Base-by-base conservation (phyloP, 2,888 invertebrate species). In the Chromoteleia sp. region DNA sequence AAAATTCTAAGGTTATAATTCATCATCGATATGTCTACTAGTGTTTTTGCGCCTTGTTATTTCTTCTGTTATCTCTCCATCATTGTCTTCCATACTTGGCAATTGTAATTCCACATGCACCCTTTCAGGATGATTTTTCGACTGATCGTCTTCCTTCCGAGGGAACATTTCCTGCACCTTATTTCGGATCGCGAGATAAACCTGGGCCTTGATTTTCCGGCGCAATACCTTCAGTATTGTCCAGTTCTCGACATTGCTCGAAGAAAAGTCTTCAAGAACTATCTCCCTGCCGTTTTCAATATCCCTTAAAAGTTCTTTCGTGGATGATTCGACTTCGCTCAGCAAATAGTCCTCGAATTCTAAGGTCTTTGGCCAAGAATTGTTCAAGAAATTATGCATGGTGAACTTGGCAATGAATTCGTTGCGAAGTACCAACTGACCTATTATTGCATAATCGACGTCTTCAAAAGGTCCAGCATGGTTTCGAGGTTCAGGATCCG, bases 261-360 rank as follows among this genome's bases (percentile, higher is more conserved):
- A 7, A 12, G 25, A 6, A 1, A 29, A 25, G 1, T 74, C 74
- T 12, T 74, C 39, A 5, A 30, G 43, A 21, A 36, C 33, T 10
- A 68, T 7, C 3, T 70, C 48, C 4, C 48, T 45, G 1, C 25
- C 15, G 2, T 39, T 25, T 19, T 48, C 17, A 15, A 58, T 25
- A 10, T 59, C 39, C 15, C 14, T 5, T 14, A 45, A 36, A 12
- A 67, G 61, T 10, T 73, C 50, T n/a, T 81, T 79, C 15, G 73
- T 70, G 19, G 76, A 79, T 59, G 84, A 85, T 43, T 84, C 84
- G 21, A 87, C 79, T 76, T 88, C 83, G 5, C 67, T 81, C 30
- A 86, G 52, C 67, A 87, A 67, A 36, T 85, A 84, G 17, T 85
- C 75, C 61, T 87, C 85, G 21, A 85, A 84, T 33, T 87, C 80